phyloP scores from a whole-genome alignment of 1,140 invertebrate genomes.

The Stegodyphus mimosarum region DNA sequence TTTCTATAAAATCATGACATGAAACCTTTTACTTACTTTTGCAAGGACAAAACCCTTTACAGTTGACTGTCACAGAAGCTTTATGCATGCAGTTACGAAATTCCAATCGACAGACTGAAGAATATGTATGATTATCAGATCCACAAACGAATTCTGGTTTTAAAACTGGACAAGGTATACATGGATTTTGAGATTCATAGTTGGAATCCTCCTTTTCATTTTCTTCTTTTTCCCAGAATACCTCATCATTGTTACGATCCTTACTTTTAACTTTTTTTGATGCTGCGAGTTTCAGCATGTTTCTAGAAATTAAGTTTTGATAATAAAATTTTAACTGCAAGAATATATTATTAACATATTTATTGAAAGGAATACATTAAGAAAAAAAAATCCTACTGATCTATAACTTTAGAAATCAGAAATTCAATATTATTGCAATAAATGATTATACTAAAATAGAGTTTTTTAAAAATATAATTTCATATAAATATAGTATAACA shows the following conservation, averaged over 20 bases:
- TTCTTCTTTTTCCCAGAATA: constrained; percentile 42
- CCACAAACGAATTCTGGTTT: constrained; percentile 88
- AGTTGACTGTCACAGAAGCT: constrained; percentile 79
- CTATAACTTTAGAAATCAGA: too few relatives aligned
- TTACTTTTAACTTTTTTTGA: constrained; percentile 16
- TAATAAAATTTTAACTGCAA: too few relatives aligned
- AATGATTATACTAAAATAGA: too few relatives aligned
- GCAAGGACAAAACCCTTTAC: constrained; percentile 91
- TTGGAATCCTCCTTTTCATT: constrained; percentile 5
- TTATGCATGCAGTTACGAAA: constrained; percentile 91
- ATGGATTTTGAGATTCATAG: constrained; percentile 66
- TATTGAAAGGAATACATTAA: too few relatives aligned
- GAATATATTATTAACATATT: too few relatives aligned
- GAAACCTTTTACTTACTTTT: constrained; percentile 73
- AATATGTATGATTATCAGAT: constrained; percentile 91
- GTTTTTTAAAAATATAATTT: too few relatives aligned
- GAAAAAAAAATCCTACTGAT: too few relatives aligned
- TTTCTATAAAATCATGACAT: neutral
- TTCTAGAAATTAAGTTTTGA: neutral
- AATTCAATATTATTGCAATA: too few relatives aligned
- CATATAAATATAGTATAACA: too few relatives aligned
- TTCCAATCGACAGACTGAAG: constrained; percentile 86
- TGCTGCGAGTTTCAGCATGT: constrained; percentile 8
- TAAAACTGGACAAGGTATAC: constrained; percentile 81
- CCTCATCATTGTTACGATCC: constrained; percentile 12